Percentiles rank a stretch among this genome's conserved stretches.
Conservation (phyloP, 2,888 invertebrate species). For the Terebella lapidaria region DNA sequence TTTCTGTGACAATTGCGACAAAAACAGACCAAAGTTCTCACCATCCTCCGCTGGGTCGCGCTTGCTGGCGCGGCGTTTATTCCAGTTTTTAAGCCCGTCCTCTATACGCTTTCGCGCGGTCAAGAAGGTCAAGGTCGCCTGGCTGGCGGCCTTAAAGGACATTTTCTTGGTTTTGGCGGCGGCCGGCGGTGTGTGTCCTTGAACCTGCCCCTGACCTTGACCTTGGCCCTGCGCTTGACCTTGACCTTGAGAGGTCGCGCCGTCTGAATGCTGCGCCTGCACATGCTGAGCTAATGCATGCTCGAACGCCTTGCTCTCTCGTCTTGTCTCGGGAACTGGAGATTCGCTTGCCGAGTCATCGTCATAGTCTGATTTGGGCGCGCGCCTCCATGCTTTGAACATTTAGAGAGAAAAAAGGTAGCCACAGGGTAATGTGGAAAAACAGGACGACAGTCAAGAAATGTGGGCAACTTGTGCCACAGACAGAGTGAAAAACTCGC, state of each 20-base stretch:
- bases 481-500: too few species aligned
- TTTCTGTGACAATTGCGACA: too few species aligned
- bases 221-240: background rate
- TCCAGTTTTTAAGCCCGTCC: conserved; percentile 67
- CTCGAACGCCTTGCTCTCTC: background rate
- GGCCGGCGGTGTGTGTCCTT: too few species aligned
- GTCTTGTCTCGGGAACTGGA: background rate
- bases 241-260: background rate
- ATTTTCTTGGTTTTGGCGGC: conserved; percentile 25
- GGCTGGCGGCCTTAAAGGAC: conserved; percentile 52
- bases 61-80: conserved; percentile 67
- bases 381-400: conserved; percentile 41
- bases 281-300: background rate
- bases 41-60: conserved; percentile 80
- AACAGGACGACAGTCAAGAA: too few species aligned
- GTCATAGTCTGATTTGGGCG: conserved; percentile 51
- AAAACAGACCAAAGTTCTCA: conserved; percentile 18
- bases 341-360: conserved; percentile 48
- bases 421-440: too few species aligned
- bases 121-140: conserved; percentile 52
- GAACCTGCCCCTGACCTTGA: background rate
- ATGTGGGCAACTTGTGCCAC: too few species aligned
- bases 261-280: too few species aligned
- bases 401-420: background rate
- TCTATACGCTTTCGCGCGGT: conserved; percentile 74